Conservation (phyloP, 2,113 vertebrate genomes). For the Prinia subflava region DNA sequence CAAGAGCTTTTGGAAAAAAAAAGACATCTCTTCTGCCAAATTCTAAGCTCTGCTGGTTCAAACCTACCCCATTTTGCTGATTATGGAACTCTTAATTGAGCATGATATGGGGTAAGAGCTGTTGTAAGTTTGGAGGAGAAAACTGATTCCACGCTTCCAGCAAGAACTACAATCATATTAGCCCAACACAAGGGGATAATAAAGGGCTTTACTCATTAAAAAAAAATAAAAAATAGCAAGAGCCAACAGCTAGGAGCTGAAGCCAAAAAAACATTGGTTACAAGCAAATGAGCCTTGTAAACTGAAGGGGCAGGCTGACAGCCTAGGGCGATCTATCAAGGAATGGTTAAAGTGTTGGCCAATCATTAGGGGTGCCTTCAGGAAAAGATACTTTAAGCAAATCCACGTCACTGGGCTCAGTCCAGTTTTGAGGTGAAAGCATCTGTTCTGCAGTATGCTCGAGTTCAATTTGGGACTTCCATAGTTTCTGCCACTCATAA, state of each 20-base stretch:
- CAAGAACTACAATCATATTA: neutral
- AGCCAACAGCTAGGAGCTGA: neutral
- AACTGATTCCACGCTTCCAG: neutral
- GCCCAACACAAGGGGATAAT: neutral
- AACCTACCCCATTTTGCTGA: neutral
- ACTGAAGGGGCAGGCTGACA: constrained; percentile 8
- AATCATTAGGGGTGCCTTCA: neutral
- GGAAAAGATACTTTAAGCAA: constrained; percentile 7
- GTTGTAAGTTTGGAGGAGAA: neutral
- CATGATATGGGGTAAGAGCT: neutral
- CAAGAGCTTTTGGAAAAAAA: neutral
- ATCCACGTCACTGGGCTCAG: neutral
- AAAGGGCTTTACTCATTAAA: neutral
- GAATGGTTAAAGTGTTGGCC: neutral
- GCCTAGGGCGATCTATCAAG: neutral
- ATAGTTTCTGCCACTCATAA: neutral
- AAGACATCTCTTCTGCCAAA: neutral
- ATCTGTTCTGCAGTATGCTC: neutral
- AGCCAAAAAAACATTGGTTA: neutral
- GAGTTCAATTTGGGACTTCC: neutral
- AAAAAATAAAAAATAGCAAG: neutral
- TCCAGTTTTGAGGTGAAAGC: neutral
- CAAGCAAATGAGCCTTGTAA: constrained; percentile 19
- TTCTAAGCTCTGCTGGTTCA: neutral
- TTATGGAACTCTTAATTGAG: neutral